Conservation (phyloP, 2,888 invertebrate species). For the Lepidochitona cinerea region DNA sequence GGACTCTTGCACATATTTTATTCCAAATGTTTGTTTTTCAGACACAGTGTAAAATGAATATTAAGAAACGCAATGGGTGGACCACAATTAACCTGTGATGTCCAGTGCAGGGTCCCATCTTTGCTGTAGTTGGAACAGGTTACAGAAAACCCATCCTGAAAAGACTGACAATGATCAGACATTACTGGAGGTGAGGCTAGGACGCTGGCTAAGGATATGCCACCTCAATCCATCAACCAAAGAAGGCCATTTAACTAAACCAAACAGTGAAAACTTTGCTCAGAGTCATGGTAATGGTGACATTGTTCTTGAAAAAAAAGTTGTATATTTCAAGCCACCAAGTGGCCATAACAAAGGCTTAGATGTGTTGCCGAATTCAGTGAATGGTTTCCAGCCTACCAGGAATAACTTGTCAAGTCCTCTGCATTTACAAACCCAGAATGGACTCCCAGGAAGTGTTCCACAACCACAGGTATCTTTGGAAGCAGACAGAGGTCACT, state of each 20-base stretch:
- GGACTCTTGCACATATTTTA: no score
- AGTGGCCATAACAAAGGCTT: background rate
- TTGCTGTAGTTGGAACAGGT: background rate
- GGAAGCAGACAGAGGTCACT: background rate
- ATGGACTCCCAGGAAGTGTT: background rate
- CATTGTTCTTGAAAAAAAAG: background rate
- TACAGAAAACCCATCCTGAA: slow-evolving; percentile 36
- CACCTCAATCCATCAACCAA: slow-evolving; percentile 52
- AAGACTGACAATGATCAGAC: slow-evolving; percentile 22
- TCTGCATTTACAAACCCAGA: background rate
- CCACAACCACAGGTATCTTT: background rate
- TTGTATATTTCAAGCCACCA: no score
- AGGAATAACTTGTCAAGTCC: background rate
- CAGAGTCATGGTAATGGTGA: slow-evolving; percentile 35
- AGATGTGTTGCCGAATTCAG: no score
- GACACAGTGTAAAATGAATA: no score
- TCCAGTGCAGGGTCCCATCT: background rate
- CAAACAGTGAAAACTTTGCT: slow-evolving; percentile 46
- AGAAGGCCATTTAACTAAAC: slow-evolving; percentile 52
- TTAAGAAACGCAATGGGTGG: no score
- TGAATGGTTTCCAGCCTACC: no score
- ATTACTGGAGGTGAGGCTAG: slow-evolving; percentile 47
- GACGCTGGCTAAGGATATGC: slow-evolving; percentile 44
- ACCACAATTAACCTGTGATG: background rate
- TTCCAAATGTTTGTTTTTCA: no score